Conservation (phyloP, 2,888 invertebrate species). For the Clanis bilineata region DNA sequence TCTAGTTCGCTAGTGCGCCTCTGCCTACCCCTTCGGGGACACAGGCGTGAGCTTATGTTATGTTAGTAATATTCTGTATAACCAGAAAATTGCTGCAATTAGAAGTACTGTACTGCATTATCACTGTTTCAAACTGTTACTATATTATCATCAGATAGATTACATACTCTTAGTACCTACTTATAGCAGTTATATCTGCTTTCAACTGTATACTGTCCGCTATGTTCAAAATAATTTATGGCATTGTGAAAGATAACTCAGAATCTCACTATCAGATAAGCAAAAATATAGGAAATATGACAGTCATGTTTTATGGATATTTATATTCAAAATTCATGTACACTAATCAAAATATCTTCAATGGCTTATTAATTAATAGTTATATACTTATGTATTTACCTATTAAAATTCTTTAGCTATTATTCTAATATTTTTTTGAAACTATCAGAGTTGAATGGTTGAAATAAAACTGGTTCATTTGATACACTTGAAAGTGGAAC, state of each 20-base stretch:
- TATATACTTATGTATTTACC: neutral
- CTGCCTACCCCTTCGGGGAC: too few species aligned
- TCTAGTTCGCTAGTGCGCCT: too few species aligned
- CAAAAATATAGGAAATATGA: neutral
- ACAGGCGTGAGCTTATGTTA: too few species aligned
- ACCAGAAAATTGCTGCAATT: neutral
- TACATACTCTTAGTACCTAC: neutral
- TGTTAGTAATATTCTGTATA: neutral
- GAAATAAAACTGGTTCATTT: neutral
- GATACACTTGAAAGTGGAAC: slow-evolving; percentile 43
- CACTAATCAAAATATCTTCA: neutral
- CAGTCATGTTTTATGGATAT: neutral
- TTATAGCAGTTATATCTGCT: slow-evolving; percentile 4
- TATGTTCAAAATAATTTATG: neutral
- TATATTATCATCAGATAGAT: slow-evolving; percentile 8
- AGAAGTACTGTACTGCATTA: neutral
- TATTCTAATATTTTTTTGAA: too few species aligned
- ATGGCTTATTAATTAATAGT: neutral
- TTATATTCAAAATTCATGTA: neutral
- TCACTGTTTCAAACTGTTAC: neutral
- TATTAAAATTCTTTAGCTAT: neutral
- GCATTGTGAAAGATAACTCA: neutral
- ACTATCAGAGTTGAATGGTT: too few species aligned
- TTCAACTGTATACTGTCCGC: neutral
- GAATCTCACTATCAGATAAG: neutral